Base-by-base conservation (phyloP, 1,140 invertebrate genomes). In the Oedothorax gibbosus region DNA sequence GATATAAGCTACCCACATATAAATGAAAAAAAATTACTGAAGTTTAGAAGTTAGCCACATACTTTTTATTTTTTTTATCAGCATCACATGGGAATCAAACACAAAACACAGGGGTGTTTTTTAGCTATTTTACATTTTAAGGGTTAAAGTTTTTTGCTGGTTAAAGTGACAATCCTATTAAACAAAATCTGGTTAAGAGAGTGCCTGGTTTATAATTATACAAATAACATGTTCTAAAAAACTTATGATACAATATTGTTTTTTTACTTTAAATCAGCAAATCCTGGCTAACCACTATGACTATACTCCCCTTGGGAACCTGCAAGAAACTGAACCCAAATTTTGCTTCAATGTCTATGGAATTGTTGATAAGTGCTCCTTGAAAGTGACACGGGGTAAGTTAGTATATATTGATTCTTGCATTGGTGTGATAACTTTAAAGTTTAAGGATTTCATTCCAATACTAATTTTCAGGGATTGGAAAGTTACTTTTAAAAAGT, bases 321-420 rank as follows among this genome's bases (percentile, higher is more conserved):
- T 84, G n/a, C 60, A 75, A 21, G 81, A 84, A 49, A 57, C 71
- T 50, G 71, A 75, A 5, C 6, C 57, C 11, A 84, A 84, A 75
- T 20, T 62, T 18, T 49, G 50, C 8, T 84, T 64, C 68, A 75
- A 84, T 76, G 49, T 75, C 9, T 84, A 84, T 76, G 81, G 81
- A 1, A 84, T 84, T 56, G 81, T 84, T 53, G 81, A 84, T 35
- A 84, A 76, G 57, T 84, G 81, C 57, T 60, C 75, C 5, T 68
- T 84, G 50, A 84, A 84, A 76, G 54, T 84, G 57, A 75, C 64
- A 15, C 71, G 76, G 65, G 81, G 81, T 84, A 84, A 49, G 14
- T 60, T 50, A 60, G 50, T 21, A 3, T 64, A 51, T 10, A 20
- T n/a, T 53, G 7, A 21, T 12, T 65, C 65, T 78, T 75, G 60